phyloP scores from a whole-genome alignment of 2,888 invertebrate genomes.

The Achlya flavicornis region DNA sequence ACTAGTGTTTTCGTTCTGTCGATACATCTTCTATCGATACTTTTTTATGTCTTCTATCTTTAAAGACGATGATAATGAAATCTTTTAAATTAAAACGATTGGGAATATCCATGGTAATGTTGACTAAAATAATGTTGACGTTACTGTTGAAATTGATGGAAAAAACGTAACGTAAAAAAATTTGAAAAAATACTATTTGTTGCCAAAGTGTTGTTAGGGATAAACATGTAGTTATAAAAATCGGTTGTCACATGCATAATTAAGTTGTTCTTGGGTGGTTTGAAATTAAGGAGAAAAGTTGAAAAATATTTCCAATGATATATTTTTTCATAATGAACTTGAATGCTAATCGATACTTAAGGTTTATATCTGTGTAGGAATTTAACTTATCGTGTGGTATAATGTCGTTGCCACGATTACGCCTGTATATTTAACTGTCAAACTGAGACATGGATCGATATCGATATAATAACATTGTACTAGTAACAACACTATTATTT shows the following conservation, averaged over 20 bases:
- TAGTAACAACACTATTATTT: background rate
- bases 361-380: constrained; percentile 82
- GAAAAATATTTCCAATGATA: constrained; percentile 83
- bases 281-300: constrained; percentile 78
- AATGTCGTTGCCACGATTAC: constrained; percentile 66
- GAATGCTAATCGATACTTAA: constrained; percentile 81
- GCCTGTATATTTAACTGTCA: constrained; percentile 39
- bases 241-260: constrained; percentile 82
- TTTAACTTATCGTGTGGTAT: constrained; percentile 80
- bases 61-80: constrained; percentile 65
- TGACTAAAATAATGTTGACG: constrained; percentile 66
- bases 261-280: constrained; percentile 82
- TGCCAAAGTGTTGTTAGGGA: constrained; percentile 84
- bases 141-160: constrained; percentile 70
- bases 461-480: constrained; percentile 24
- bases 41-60: constrained; percentile 72
- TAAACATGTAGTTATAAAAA: constrained; percentile 80
- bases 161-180: constrained; percentile 49
- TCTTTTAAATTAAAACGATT: constrained; percentile 48
- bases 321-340: constrained; percentile 84
- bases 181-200: constrained; percentile 75
- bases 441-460: constrained; percentile 23
- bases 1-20: constrained; percentile 47
- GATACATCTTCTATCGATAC: constrained; percentile 66
- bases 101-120: constrained; percentile 65